Evolutionary conservation across 2,797 vertebrate species (phyloP), one percentile per base, ranked within the genome.

Genomic region (Lutjanus campechanus): DNA sequence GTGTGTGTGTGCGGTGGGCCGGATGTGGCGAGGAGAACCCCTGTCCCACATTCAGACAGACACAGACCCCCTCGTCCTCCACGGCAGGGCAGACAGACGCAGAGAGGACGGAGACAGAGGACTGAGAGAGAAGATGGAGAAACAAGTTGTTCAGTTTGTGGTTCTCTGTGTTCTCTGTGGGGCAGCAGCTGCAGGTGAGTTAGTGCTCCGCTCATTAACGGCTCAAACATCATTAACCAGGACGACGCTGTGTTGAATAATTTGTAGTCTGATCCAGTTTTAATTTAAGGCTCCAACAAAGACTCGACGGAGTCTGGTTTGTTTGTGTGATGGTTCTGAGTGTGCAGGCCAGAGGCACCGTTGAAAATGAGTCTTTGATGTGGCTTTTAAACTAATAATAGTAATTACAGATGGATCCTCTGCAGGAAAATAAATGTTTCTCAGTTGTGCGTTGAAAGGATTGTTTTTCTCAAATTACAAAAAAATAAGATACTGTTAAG

Each of bases 171-270:
- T 85, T 36, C 77, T 71, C 49, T 17, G 70, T 58, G 72, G 61
- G 2, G 59, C 76, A 0, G 81, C 89, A 0, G 65, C 82, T 49
- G 89, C 91, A 93, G 94, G 95, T 95, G 65, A 90, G 80, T 44
- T n/a, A 16, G 11, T 7, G 50, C 11, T 40, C 22, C 41, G 49
- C 54, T 56, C 7, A 11, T 36, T 36, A 36, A 36, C 29, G 29
- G 4, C 46, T 51, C 43, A 9, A 19, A 36, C 10, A 9, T 25
- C 20, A 13, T 20, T 6, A 25, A 7, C 5, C 43, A 40, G 50
- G 59, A 15, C 0, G 11, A 1, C 4, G 22, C 0, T 12, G 15
- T 4, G 53, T 4, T 36, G 29, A 22, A n/a, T 17, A 5, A 58
- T 53, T 20, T 56, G 44, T n/a, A 1, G 16, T 12, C 54, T 62